Evolutionary conservation across 1,140 invertebrate genomes (phyloP).

Genomic region (Pachyrhynchus sulphureomaculatus): DNA sequence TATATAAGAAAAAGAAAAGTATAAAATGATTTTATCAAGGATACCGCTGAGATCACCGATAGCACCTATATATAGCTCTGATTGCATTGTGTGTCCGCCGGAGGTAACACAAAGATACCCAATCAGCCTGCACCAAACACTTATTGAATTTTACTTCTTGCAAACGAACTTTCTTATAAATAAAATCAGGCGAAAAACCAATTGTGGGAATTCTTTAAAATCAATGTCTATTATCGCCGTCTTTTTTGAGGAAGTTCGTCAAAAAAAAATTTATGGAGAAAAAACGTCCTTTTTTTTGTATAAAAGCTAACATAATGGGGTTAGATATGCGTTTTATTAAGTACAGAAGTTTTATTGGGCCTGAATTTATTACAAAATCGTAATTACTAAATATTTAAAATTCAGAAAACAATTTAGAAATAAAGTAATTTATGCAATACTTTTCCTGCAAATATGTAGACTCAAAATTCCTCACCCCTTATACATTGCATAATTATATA

Average conservation of each 20-base stretch:
- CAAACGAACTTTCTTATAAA: slow-evolving; percentile 35
- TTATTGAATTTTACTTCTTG: slow-evolving; percentile 49
- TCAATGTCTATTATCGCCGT: slow-evolving; percentile 10
- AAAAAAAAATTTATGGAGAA: background rate
- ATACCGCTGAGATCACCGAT: slow-evolving; percentile 35
- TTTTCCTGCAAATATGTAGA: too few species aligned
- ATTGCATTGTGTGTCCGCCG: slow-evolving; percentile 47
- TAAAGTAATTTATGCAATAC: too few species aligned
- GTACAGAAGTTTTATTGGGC: too few species aligned
- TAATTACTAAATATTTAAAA: too few species aligned
- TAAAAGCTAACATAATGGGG: too few species aligned
- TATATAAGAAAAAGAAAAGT: slow-evolving; percentile 20
- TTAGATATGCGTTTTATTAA: too few species aligned
- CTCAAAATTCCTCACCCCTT: too few species aligned
- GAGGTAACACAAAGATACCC: slow-evolving; percentile 50
- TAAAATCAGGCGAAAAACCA: slow-evolving; percentile 42
- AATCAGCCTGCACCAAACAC: slow-evolving; percentile 47
- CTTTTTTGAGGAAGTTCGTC: background rate
- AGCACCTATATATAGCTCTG: slow-evolving; percentile 42
- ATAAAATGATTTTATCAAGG: slow-evolving; percentile 42
- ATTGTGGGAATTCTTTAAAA: slow-evolving; percentile 16
- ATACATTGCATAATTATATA: too few species aligned
- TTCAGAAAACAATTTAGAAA: too few species aligned
- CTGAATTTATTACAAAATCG: too few species aligned
- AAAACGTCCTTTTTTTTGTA: background rate